A percentile compares a stretch with the other conserved stretches of the same genome.
Evolutionary conservation across 1,140 invertebrate genomes (phyloP).

Genomic region (Pygmarrhopalites habei): DNA sequence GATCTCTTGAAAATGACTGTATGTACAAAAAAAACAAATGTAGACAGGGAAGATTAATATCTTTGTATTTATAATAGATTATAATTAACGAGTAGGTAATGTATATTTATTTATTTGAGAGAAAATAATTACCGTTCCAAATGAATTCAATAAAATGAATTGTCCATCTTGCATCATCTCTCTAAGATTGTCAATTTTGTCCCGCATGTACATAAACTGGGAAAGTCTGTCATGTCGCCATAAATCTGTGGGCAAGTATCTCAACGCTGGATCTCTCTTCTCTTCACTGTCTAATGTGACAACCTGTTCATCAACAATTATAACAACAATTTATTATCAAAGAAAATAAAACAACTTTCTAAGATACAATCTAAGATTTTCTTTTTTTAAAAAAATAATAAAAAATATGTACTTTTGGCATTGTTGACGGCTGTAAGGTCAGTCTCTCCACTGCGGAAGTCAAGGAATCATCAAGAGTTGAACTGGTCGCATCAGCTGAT

Average conservation of each 20-base stretch:
- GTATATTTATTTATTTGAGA: too few species aligned
- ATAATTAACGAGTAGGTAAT: background rate
- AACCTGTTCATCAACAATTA: background rate
- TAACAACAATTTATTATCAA: background rate
- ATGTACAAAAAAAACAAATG: background rate
- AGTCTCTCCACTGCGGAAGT: too few species aligned
- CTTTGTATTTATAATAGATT: background rate
- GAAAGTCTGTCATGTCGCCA: conserved; percentile 4
- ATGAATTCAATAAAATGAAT: too few species aligned
- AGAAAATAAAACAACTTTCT: background rate
- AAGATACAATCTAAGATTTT: background rate
- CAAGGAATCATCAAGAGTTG: too few species aligned
- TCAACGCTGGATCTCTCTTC: too few species aligned
- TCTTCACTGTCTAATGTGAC: too few species aligned
- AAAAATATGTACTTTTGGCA: background rate
- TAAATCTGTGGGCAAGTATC: background rate
- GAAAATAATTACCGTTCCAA: too few species aligned
- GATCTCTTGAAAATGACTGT: conserved; percentile 19
- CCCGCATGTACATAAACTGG: conserved; percentile 6
- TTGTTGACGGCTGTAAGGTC: too few species aligned
- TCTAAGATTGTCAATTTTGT: background rate
- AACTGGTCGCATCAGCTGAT: too few species aligned
- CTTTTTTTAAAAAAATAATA: background rate
- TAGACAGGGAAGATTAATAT: background rate
- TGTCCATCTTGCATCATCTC: background rate